Conservation (phyloP, 2,888 invertebrate species). For the Calameuta idolon region DNA sequence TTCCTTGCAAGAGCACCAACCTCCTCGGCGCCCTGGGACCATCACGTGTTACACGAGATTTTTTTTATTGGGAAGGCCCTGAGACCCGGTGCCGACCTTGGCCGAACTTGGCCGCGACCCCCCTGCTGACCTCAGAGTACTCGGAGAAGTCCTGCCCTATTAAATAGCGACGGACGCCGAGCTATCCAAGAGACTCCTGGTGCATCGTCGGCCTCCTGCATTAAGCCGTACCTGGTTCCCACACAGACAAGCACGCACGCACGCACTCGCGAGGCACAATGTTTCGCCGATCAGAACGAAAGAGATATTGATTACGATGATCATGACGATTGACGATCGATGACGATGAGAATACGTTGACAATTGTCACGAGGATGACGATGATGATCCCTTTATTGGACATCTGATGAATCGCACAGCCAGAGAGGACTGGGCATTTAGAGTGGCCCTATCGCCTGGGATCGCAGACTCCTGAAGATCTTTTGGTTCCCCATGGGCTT, state of each 20-base stretch:
- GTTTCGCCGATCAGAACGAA: too few relatives aligned
- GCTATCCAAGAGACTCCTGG: conserved; percentile 3
- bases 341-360: background rate
- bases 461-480: background rate
- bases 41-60: background rate
- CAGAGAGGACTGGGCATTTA: background rate
- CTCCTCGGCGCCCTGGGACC: background rate
- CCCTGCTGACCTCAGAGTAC: background rate
- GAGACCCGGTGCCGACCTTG: background rate
- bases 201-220: conserved; percentile 4
- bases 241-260: conserved; percentile 19
- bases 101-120: background rate
- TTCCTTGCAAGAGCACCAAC: background rate
- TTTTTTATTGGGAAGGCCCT: background rate
- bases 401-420: background rate
- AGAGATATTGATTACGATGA: too few relatives aligned
- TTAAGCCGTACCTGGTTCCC: conserved; percentile 48
- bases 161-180: conserved; percentile 1
- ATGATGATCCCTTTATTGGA: background rate
- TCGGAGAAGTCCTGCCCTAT: conserved; percentile 1
- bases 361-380: background rate
- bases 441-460: background rate
- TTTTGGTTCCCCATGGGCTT: background rate
- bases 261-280: background rate
- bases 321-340: background rate